These are phyloP conservation scores for Phocoena sinus DNA, from an alignment of 2,113 vertebrate species.

Conservation along the genomic window DNA sequence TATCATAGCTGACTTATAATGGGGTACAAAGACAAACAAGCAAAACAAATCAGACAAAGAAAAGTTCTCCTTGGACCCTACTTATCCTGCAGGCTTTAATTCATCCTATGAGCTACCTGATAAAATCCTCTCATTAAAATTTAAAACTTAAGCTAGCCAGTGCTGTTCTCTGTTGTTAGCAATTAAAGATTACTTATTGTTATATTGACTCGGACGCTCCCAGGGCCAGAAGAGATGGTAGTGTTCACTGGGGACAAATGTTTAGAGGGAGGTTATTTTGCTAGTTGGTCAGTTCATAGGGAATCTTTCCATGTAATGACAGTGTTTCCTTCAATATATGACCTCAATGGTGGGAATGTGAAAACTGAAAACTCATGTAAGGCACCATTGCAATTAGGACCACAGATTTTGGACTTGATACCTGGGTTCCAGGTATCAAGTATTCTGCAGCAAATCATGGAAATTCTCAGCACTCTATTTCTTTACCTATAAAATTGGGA, in stretches of 20 bases:
- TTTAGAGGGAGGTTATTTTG: neutral
- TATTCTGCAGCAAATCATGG: neutral
- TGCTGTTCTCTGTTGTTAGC: neutral
- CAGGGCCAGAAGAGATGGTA: neutral
- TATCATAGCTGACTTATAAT: neutral
- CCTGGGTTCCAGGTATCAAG: neutral
- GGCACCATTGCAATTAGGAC: neutral
- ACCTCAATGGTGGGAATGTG: neutral
- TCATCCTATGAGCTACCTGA: neutral
- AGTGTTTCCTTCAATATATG: neutral
- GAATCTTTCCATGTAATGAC: neutral
- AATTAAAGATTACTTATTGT: neutral
- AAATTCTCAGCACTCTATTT: neutral
- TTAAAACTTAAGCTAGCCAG: neutral
- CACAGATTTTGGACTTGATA: neutral
- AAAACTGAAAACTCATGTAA: neutral
- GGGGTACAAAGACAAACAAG: neutral
- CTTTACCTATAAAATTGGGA: neutral
- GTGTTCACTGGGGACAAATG: neutral
- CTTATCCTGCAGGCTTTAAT: neutral
- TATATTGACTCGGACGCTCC: neutral
- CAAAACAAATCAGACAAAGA: neutral
- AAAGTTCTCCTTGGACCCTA: neutral
- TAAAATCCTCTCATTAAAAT: neutral
- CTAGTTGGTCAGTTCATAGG: neutral